Evolutionary conservation across 2,797 vertebrate species (phyloP).

Genomic region (Falco columbarius): DNA sequence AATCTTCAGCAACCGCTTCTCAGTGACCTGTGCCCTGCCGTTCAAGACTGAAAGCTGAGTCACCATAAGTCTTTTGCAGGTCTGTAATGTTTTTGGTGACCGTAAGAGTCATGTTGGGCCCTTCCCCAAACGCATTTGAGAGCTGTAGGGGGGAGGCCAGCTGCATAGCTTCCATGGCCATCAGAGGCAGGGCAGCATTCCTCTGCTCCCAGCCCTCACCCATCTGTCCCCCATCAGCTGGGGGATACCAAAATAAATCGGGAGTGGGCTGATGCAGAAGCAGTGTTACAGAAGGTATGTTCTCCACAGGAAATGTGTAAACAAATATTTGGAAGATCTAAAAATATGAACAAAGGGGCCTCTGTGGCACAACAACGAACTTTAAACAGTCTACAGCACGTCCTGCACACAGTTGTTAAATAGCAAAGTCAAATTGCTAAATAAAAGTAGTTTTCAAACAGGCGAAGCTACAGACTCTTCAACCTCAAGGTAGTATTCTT

Average conservation of each 20-base stretch:
- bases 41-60: background rate
- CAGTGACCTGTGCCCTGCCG: rapidly evolving
- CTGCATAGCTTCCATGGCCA: constrained; percentile 6
- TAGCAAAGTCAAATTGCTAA: background rate
- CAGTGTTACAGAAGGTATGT: constrained; percentile 30
- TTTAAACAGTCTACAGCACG: background rate
- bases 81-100: background rate
- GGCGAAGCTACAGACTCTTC: background rate
- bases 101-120: background rate
- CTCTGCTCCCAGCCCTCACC: constrained; percentile 37
- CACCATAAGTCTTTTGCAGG: background rate
- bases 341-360: constrained; percentile 9
- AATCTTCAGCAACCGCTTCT: background rate
- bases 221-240: constrained; percentile 67
- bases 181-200: constrained; percentile 64
- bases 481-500: background rate
- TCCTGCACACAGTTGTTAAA: background rate
- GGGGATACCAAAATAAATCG: constrained; percentile 48
- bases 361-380: constrained; percentile 9
- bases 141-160: background rate
- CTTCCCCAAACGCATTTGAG: background rate
- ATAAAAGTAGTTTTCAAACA: background rate
- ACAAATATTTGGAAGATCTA: constrained; percentile 57
- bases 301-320: constrained; percentile 43
- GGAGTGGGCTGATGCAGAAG: constrained; percentile 42